phyloP scores from a whole-genome alignment of 2,888 invertebrate genomes.

The Lobophora halterata region DNA sequence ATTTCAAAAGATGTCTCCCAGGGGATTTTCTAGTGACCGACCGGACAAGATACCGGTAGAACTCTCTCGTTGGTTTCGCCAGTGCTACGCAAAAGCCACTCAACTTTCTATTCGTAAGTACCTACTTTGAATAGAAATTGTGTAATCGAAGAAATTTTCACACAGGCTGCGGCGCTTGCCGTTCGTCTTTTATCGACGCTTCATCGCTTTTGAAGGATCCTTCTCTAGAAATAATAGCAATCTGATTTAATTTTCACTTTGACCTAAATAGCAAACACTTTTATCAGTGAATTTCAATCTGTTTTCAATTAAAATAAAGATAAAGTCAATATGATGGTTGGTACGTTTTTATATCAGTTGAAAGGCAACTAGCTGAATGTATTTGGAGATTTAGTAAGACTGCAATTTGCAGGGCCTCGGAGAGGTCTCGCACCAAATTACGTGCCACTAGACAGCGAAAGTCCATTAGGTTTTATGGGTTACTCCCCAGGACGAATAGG shows the following conservation, averaged over 20 bases:
- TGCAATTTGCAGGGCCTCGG: constrained; percentile 55
- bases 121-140: constrained; percentile 67
- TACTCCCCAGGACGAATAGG: constrained; percentile 67
- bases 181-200: constrained; percentile 47
- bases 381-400: constrained; percentile 52
- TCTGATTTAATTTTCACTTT: constrained; percentile 45
- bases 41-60: constrained; percentile 27
- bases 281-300: constrained; percentile 16
- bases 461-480: constrained; percentile 78
- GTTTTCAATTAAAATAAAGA: constrained; percentile 10
- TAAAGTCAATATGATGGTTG: neutral
- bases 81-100: constrained; percentile 41
- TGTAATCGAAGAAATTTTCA: constrained; percentile 57
- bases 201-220: constrained; percentile 44
- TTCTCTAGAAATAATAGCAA: constrained; percentile 35
- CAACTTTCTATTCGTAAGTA: too few relatives aligned
- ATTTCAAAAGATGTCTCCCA: constrained; percentile 51
- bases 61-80: constrained; percentile 39
- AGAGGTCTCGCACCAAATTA: constrained; percentile 63
- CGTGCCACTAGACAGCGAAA: constrained; percentile 70
- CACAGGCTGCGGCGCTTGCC: constrained; percentile 43
- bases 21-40: constrained; percentile 39
- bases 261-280: constrained; percentile 20
- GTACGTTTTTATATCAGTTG: constrained; percentile 4
- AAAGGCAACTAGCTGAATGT: constrained; percentile 36